These are phyloP conservation scores for Cotesia chilonis DNA, from an alignment of 1,140 invertebrate genomes.

Conservation along the genomic window DNA sequence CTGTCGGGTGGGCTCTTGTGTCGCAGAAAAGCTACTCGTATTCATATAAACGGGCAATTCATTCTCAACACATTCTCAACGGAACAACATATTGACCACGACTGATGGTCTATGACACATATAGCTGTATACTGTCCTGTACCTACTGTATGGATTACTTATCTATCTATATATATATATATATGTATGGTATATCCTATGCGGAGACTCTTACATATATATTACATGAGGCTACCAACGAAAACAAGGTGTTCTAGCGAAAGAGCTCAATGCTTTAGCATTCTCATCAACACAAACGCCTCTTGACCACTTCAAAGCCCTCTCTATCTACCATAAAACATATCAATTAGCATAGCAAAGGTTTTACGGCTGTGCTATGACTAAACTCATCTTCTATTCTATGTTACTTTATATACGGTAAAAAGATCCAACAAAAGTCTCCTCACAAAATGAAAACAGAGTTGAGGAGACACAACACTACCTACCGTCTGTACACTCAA, in stretches of 20 bases:
- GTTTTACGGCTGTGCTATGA: neutral
- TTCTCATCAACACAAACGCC: slow-evolving; percentile 45
- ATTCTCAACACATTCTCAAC: slow-evolving; percentile 17
- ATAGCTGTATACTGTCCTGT: too few relatives aligned
- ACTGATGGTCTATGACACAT: too few relatives aligned
- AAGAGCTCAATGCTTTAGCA: slow-evolving; percentile 21
- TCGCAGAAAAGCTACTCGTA: neutral
- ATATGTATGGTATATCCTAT: too few relatives aligned
- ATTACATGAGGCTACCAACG: neutral
- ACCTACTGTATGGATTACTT: too few relatives aligned
- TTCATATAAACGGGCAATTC: neutral
- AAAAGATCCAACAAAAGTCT: slow-evolving; percentile 2
- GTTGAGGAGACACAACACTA: too few relatives aligned
- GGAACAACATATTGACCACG: slow-evolving; percentile 10
- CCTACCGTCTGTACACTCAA: too few relatives aligned
- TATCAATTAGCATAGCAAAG: slow-evolving; percentile 48
- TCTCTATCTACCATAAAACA: slow-evolving; percentile 40
- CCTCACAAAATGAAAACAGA: slow-evolving; percentile 8
- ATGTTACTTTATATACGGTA: neutral
- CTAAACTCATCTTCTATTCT: too few relatives aligned
- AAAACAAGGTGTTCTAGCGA: slow-evolving; percentile 3
- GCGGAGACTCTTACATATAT: too few relatives aligned
- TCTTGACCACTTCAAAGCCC: slow-evolving; percentile 46
- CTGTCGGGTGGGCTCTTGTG: neutral
- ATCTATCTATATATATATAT: too few relatives aligned